These are phyloP conservation scores for Napeogenes sylphis DNA, from an alignment of 2,888 invertebrate species.

Conservation along the genomic window DNA sequence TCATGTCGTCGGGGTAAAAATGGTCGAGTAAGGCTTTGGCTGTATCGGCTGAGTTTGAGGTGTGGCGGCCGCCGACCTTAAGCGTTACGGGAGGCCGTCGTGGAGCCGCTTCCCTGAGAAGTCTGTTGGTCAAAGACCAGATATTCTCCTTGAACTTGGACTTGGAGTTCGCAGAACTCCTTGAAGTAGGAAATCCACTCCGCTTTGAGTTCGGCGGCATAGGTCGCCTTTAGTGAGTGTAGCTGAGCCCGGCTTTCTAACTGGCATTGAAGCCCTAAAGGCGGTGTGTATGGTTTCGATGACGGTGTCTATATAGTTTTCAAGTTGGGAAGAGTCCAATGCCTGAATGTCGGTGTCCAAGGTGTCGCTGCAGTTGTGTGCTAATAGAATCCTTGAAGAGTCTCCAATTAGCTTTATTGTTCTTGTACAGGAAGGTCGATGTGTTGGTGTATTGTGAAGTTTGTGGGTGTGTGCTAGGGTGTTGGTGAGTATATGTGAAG, in stretches of 20 bases:
- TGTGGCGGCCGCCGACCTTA: background rate
- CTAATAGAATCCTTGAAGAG: too few species aligned
- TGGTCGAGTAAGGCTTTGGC: too few species aligned
- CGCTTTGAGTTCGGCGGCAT: too few species aligned
- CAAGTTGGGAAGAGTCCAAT: background rate
- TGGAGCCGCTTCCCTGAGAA: conserved; percentile 2
- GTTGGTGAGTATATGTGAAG: background rate
- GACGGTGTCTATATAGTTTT: background rate
- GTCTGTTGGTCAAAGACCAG: too few species aligned
- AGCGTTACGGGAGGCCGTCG: conserved; percentile 8
- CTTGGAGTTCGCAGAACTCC: too few species aligned
- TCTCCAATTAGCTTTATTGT: background rate
- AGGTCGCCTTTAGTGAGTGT: too few species aligned
- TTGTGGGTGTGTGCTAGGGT: too few species aligned
- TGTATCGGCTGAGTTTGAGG: background rate
- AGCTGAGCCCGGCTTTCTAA: too few species aligned
- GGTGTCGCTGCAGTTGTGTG: background rate
- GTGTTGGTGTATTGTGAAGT: background rate
- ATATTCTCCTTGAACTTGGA: too few species aligned
- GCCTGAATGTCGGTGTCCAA: background rate
- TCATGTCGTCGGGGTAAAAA: background rate
- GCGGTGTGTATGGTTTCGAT: too few species aligned
- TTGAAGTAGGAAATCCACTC: too few species aligned
- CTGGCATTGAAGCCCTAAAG: too few species aligned
- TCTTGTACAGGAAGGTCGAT: background rate